phyloP scores from a whole-genome alignment of 2,888 invertebrate genomes.

The Dorcus hopei region DNA sequence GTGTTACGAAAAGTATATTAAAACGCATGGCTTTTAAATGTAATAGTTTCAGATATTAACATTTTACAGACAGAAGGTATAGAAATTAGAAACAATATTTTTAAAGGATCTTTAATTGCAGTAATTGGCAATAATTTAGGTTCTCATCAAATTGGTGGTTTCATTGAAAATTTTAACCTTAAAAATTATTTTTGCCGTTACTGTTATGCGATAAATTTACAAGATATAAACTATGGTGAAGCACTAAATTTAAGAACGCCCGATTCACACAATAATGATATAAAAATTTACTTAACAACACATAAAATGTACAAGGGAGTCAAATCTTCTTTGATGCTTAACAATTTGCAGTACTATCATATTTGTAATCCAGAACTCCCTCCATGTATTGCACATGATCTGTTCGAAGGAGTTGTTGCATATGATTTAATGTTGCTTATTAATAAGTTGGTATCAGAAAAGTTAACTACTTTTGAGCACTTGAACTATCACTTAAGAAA shows the following conservation, averaged over 20 bases:
- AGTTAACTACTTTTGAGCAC: not conserved
- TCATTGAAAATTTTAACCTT: constrained; percentile 30
- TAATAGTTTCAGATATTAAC: constrained; percentile 24
- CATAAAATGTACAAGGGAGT: constrained; percentile 22
- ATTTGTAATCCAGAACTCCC: constrained; percentile 30
- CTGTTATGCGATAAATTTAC: constrained; percentile 20
- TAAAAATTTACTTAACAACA: not conserved
- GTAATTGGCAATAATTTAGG: constrained; percentile 30
- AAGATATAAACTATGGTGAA: not conserved
- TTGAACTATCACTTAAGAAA: not conserved
- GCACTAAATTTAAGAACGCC: not conserved
- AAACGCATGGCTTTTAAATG: constrained; percentile 25
- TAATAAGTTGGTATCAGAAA: constrained; percentile 19
- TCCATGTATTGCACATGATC: constrained; percentile 24
- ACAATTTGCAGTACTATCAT: constrained; percentile 29
- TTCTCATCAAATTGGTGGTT: constrained; percentile 34
- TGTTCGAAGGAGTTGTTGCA: constrained; percentile 30
- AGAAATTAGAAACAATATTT: not conserved
- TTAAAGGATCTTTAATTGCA: constrained; percentile 22
- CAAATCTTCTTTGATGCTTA: constrained; percentile 30
- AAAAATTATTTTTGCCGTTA: constrained; percentile 30
- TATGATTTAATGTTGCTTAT: constrained; percentile 28
- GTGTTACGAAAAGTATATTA: constrained; percentile 23
- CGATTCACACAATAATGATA: constrained; percentile 1
- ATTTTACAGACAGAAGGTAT: constrained; percentile 24